Conservation (phyloP, 2,113 vertebrate species). For the Hippotragus niger region DNA sequence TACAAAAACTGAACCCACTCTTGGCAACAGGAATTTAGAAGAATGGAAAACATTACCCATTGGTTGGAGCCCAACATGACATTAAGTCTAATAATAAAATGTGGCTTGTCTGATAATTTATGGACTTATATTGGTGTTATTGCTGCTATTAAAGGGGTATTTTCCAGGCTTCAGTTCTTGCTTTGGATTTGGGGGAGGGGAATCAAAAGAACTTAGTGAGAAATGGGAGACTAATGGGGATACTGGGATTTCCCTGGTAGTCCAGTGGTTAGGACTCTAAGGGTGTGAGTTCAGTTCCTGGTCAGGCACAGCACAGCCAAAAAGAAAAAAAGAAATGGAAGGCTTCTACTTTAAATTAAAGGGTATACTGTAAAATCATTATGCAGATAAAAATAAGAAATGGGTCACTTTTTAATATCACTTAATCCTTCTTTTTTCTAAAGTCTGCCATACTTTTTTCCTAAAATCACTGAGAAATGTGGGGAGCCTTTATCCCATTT, state of each 20-base stretch:
- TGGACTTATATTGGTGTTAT: background rate
- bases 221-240: background rate
- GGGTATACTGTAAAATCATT: background rate
- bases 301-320: background rate
- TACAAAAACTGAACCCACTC: background rate
- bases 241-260: background rate
- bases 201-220: constrained; percentile 6
- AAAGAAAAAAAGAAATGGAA: background rate
- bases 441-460: background rate
- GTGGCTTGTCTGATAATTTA: background rate
- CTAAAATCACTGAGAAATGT: background rate
- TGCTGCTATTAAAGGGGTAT: background rate
- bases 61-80: background rate
- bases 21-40: background rate
- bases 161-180: background rate
- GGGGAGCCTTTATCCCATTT: background rate
- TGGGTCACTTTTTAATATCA: background rate
- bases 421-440: background rate
- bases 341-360: background rate
- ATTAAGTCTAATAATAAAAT: background rate
- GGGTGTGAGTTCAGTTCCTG: background rate
- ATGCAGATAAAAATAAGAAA: background rate
- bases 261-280: background rate
- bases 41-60: background rate
- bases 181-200: background rate